A percentile compares a stretch with the other conserved stretches of the same genome.
Evolutionary conservation across 2,797 vertebrate genomes (phyloP).

Genomic region (Amblyopsis hoosieri): DNA sequence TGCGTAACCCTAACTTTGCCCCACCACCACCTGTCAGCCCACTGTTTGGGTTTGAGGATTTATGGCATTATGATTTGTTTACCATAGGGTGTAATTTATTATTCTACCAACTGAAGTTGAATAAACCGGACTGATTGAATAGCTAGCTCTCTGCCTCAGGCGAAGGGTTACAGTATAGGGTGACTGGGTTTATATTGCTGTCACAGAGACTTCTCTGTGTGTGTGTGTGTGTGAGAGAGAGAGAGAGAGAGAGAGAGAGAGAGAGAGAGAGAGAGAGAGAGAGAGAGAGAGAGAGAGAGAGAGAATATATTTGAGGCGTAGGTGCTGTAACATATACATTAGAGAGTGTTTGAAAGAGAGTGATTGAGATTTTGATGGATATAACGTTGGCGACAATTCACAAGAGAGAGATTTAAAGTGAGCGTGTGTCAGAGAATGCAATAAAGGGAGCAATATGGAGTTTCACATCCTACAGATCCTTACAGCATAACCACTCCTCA

Average conservation of each 20-base stretch:
- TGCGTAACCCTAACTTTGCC: constrained; percentile 3
- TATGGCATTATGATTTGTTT: constrained; percentile 51
- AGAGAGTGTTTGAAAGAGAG: constrained; percentile 25
- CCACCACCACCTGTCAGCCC: constrained; percentile 26
- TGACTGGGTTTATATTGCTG: constrained; percentile 25
- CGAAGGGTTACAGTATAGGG: constrained; percentile 11
- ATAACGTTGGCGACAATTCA: constrained; percentile 15
- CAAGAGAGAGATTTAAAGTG: constrained; percentile 27
- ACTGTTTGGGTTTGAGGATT: constrained; percentile 50
- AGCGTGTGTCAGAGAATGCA: background rate
- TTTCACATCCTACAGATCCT: no score
- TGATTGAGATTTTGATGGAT: constrained; percentile 10
- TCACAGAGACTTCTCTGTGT: constrained; percentile 48
- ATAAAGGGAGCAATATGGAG: background rate
- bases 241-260: constrained; percentile 1
- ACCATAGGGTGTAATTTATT: constrained; percentile 38
- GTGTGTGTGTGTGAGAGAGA: background rate
- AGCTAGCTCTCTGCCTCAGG: constrained; percentile 6
- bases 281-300: constrained; percentile 8
- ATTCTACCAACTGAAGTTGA: constrained; percentile 32
- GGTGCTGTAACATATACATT: constrained; percentile 16
- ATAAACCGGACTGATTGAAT: constrained; percentile 36
- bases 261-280: background rate
- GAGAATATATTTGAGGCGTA: background rate
- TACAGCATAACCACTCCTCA: no score